Conservation (phyloP, 1,140 invertebrate genomes). For the Drosophila oshimai region DNA sequence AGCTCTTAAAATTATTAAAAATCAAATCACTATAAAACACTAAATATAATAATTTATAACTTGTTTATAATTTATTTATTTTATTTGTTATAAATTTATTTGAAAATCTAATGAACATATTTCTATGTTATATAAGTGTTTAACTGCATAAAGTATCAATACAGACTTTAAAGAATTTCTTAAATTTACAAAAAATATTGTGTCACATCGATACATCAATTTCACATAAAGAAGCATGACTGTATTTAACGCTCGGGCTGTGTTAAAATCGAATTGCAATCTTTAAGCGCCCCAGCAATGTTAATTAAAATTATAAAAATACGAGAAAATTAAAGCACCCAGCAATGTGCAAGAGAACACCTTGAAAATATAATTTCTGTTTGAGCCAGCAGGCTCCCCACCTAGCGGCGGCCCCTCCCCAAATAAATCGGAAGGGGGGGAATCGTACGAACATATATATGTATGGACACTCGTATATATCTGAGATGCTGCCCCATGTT, state of each 20-base stretch:
- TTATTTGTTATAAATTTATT: too few species aligned
- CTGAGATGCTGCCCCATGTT: constrained; percentile 41
- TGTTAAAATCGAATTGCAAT: constrained; percentile 64
- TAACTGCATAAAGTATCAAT: too few species aligned
- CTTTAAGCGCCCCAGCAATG: constrained; percentile 57
- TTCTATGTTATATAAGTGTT: too few species aligned
- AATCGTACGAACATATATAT: constrained; percentile 33
- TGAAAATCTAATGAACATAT: too few species aligned
- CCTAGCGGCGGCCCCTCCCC: constrained; percentile 6
- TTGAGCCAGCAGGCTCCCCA: constrained; percentile 37
- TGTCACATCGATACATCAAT: background rate
- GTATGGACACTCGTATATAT: background rate
- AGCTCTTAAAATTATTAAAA: too few species aligned
- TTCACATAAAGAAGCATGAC: background rate
- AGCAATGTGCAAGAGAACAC: constrained; percentile 71
- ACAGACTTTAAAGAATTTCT: too few species aligned
- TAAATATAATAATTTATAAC: too few species aligned
- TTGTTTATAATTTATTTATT: too few species aligned
- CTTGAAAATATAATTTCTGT: constrained; percentile 80
- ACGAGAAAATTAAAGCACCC: constrained; percentile 38
- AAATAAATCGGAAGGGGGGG: constrained; percentile 2
- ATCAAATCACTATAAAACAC: too few species aligned
- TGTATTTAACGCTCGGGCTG: background rate
- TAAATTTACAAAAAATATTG: too few species aligned
- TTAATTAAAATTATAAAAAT: constrained; percentile 69